These are phyloP conservation scores for Volucella zonaria DNA, from an alignment of 2,888 invertebrate species.

Conservation along the genomic window DNA sequence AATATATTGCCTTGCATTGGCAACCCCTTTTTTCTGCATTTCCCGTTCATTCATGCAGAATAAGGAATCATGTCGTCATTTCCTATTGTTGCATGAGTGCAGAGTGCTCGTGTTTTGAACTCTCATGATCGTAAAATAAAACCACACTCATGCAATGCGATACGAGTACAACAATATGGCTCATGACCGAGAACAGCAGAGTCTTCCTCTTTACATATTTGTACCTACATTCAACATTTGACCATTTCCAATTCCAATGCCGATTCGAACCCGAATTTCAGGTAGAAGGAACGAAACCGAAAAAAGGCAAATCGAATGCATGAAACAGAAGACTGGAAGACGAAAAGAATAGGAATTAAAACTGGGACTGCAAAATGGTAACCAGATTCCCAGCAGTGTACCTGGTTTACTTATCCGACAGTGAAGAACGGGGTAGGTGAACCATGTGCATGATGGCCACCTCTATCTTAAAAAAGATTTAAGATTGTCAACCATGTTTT, in stretches of 20 bases:
- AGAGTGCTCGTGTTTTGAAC: conserved; percentile 19
- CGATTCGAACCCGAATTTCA: not conserved
- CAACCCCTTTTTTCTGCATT: conserved; percentile 2
- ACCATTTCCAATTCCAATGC: not conserved
- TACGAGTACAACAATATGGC: not conserved
- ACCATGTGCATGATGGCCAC: conserved; percentile 58
- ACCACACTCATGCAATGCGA: conserved; percentile 32
- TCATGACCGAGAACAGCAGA: too few relatives aligned
- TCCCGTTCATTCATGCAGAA: not conserved
- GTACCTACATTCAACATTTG: conserved; percentile 17
- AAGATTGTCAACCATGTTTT: conserved; percentile 74
- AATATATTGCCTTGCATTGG: conserved; percentile 8
- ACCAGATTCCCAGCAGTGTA: conserved; percentile 43
- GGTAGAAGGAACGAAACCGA: conserved; percentile 23
- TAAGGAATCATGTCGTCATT: not conserved
- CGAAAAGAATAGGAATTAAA: conserved; percentile 26
- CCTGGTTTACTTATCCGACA: not conserved
- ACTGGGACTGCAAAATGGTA: conserved; percentile 60
- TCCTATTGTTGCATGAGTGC: not conserved
- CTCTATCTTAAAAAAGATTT: conserved; percentile 69
- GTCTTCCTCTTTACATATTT: not conserved
- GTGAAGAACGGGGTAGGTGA: conserved; percentile 20
- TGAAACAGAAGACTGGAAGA: conserved; percentile 9
- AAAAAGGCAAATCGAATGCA: conserved; percentile 18
- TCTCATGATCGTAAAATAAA: conserved; percentile 34